These are phyloP conservation scores for Choristoneura fumiferana DNA, from an alignment of 1,140 invertebrate species.

Conservation along the genomic window DNA sequence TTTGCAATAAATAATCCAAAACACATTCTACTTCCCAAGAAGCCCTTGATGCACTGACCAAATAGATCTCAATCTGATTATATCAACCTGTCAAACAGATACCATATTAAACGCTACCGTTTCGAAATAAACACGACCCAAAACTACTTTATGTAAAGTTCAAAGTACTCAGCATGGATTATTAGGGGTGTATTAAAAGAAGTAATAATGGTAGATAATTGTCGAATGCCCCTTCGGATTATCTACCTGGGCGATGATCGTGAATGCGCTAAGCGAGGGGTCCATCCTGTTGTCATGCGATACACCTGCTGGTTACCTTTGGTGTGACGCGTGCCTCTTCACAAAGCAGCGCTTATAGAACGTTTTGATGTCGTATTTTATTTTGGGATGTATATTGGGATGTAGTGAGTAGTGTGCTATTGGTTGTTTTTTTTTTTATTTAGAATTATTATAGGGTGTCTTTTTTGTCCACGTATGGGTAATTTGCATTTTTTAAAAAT, in stretches of 20 bases:
- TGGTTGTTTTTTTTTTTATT: not conserved
- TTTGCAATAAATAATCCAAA: slow-evolving; percentile 4
- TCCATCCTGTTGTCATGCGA: slow-evolving; percentile 43
- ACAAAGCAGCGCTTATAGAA: slow-evolving; percentile 25
- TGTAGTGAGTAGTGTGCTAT: not conserved
- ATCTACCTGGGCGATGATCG: slow-evolving; percentile 62
- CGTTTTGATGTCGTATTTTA: slow-evolving; percentile 24
- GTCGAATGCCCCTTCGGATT: slow-evolving; percentile 56
- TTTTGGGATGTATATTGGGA: slow-evolving; percentile 1
- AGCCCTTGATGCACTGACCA: slow-evolving; percentile 38
- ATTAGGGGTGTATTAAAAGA: slow-evolving; percentile 36
- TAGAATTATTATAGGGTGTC: not conserved
- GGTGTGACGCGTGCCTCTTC: slow-evolving; percentile 46
- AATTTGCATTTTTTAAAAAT: too few relatives aligned
- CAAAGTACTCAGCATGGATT: not conserved
- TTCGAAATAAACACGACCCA: not conserved
- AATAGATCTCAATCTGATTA: slow-evolving; percentile 50
- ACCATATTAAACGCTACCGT: slow-evolving; percentile 41
- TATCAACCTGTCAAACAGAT: slow-evolving; percentile 59
- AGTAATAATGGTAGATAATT: slow-evolving; percentile 62
- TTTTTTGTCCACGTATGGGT: not conserved
- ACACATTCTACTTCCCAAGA: slow-evolving; percentile 21
- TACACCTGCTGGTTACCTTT: slow-evolving; percentile 68
- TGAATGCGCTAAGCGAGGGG: slow-evolving; percentile 39
- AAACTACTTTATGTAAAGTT: not conserved